Conservation (phyloP, 2,797 vertebrate genomes). For the Eulemur mongoz region DNA sequence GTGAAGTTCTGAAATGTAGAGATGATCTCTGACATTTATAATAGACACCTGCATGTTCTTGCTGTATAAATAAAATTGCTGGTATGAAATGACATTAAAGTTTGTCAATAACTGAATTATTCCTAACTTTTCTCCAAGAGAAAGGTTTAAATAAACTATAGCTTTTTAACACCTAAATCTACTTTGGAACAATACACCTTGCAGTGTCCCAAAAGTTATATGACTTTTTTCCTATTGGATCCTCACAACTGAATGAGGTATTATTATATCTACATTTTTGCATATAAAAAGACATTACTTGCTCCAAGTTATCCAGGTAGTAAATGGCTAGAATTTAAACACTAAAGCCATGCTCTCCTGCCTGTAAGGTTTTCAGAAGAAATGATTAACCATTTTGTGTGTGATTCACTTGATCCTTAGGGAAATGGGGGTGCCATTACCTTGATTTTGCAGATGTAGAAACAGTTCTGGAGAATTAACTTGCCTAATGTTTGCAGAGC, state of each 20-base stretch:
- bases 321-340: neutral
- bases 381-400: neutral
- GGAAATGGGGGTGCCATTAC: neutral
- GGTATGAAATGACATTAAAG: conserved; percentile 46
- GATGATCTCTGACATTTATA: conserved; percentile 59
- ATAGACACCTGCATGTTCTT: conserved; percentile 68
- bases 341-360: neutral
- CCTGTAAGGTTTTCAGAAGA: neutral
- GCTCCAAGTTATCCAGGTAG: neutral
- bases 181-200: neutral
- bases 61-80: conserved; percentile 83
- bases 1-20: conserved; percentile 45
- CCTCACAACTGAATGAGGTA: neutral
- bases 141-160: neutral
- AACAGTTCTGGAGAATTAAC: neutral
- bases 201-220: neutral
- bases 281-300: neutral
- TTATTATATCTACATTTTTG: neutral
- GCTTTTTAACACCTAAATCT: conserved; percentile 20
- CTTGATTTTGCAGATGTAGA: conserved; percentile 6
- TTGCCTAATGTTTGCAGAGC: neutral
- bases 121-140: conserved; percentile 47
- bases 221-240: neutral
- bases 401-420: neutral
- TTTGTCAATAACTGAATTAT: conserved; percentile 68